Evolutionary conservation across 64 coral and sea anemone genomes (phyloP).

Genomic region (Pachyseris speciosa): DNA sequence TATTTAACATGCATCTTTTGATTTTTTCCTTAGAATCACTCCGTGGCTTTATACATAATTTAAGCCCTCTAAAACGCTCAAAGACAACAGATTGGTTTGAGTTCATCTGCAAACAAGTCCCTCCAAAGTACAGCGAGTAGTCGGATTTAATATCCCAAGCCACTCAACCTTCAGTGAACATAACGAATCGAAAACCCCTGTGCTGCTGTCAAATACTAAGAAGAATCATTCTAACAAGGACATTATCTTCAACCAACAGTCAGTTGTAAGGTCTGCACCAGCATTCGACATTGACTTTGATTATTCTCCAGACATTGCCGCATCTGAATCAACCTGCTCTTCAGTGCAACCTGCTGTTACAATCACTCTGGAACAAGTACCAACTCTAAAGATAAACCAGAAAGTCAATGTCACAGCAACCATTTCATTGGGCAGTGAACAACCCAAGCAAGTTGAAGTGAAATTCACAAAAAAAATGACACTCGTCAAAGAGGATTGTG

Average conservation of each 20-base stretch:
- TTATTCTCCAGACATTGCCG: slow-evolving; percentile 30
- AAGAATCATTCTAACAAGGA: slow-evolving; percentile 38
- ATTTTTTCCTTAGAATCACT: slow-evolving; percentile 16
- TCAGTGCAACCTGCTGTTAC: slow-evolving; percentile 18
- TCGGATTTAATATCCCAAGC: slow-evolving; percentile 69
- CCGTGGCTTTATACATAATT: slow-evolving; percentile 53
- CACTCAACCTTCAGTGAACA: slow-evolving; percentile 61
- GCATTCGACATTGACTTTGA: slow-evolving; percentile 46
- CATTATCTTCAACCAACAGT: slow-evolving; percentile 59
- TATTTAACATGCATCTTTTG: slow-evolving; percentile 8
- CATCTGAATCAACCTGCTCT: neutral
- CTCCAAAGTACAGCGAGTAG: slow-evolving; percentile 56
- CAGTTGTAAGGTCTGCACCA: slow-evolving; percentile 30
- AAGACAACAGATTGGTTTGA: slow-evolving; percentile 57
- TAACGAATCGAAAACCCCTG: slow-evolving; percentile 67
- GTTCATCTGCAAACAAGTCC: slow-evolving; percentile 56
- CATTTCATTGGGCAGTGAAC: slow-evolving; percentile 24
- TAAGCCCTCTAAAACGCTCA: slow-evolving; percentile 53
- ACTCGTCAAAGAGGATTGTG: too few relatives aligned
- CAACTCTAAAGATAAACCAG: slow-evolving; percentile 44
- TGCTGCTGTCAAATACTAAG: slow-evolving; percentile 47
- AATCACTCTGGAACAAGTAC: slow-evolving; percentile 26
- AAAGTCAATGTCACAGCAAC: slow-evolving; percentile 54
- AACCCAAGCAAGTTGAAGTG: slow-evolving; percentile 13
- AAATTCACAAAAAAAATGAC: slow-evolving; percentile 25